Percentiles rank a stretch among this genome's conserved stretches.
These are phyloP conservation scores for Drosophila neotestacea DNA, from an alignment of 2,888 invertebrate genomes.

Conservation along the genomic window DNA sequence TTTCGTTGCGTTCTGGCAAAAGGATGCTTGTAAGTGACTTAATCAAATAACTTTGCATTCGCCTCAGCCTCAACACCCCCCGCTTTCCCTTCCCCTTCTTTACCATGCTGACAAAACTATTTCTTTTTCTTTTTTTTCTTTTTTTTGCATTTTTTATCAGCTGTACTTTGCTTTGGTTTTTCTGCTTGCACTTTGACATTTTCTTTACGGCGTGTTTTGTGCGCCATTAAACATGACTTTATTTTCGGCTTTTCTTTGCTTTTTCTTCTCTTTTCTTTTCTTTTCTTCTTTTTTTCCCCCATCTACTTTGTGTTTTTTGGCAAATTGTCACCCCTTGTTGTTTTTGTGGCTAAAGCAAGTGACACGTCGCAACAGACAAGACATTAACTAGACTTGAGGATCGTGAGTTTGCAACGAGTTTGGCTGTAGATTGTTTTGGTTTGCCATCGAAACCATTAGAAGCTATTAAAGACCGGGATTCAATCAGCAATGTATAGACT, in stretches of 20 bases:
- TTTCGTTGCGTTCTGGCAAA: slow-evolving; percentile 39
- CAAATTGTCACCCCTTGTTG: slow-evolving; percentile 61
- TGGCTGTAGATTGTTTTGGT: slow-evolving; percentile 13
- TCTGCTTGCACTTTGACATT: slow-evolving; percentile 35
- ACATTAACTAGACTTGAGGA: slow-evolving; percentile 55
- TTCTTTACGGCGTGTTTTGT: slow-evolving; percentile 69
- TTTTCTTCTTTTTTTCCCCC: neutral
- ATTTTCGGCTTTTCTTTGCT: slow-evolving; percentile 51
- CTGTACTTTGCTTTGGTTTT: slow-evolving; percentile 27
- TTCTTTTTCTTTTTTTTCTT: neutral
- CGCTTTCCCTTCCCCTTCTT: too few relatives aligned
- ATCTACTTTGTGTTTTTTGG: slow-evolving; percentile 30
- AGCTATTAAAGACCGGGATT: slow-evolving; percentile 2
- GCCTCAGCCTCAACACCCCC: slow-evolving; percentile 2
- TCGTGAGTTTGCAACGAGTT: slow-evolving; percentile 13
- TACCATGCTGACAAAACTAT: neutral
- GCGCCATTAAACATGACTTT: slow-evolving; percentile 80
- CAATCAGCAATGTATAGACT: slow-evolving; percentile 6
- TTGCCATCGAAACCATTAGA: slow-evolving; percentile 20
- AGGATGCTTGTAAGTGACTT: slow-evolving; percentile 74
- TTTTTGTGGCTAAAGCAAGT: slow-evolving; percentile 31
- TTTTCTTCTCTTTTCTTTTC: slow-evolving; percentile 7
- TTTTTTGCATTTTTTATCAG: neutral
- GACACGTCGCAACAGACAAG: slow-evolving; percentile 58
- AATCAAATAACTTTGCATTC: slow-evolving; percentile 80